Evolutionary conservation across 2,797 vertebrate genomes (phyloP).

Genomic region (Pithecia hirsuta): DNA sequence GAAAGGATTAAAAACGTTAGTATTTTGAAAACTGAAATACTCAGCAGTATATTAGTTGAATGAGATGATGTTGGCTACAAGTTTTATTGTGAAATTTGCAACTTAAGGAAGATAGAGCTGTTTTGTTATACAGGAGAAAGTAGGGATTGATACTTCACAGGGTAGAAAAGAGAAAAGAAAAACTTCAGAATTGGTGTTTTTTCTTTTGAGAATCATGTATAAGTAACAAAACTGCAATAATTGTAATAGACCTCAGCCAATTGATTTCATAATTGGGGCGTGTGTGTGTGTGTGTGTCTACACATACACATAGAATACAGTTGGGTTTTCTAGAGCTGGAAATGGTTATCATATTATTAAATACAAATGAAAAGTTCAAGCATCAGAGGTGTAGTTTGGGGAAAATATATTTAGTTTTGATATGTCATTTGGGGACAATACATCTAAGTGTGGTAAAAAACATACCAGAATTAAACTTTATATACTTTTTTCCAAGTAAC

Average conservation of each 20-base stretch:
- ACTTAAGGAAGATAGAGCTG: conserved; percentile 55
- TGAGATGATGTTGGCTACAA: neutral
- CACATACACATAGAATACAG: neutral
- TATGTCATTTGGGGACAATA: neutral
- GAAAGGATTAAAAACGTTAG: neutral
- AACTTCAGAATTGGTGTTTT: neutral
- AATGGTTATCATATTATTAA: neutral
- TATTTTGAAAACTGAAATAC: conserved; percentile 48
- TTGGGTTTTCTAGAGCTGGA: neutral
- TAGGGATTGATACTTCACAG: neutral
- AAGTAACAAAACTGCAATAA: neutral
- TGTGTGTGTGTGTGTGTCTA: rapidly evolving
- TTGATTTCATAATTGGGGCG: neutral
- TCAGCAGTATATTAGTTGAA: neutral
- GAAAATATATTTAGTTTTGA: neutral
- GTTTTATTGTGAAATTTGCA: conserved; percentile 38
- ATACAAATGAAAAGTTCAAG: neutral
- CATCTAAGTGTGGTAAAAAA: neutral
- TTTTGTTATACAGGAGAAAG: conserved; percentile 42
- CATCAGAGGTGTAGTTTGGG: neutral
- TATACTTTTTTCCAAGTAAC: neutral
- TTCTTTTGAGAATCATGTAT: conserved; percentile 27
- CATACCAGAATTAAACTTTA: neutral
- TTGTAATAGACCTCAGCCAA: neutral
- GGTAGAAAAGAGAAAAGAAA: neutral